Base-by-base conservation (phyloP, 2,797 vertebrate genomes). In the Morus bassanus region DNA sequence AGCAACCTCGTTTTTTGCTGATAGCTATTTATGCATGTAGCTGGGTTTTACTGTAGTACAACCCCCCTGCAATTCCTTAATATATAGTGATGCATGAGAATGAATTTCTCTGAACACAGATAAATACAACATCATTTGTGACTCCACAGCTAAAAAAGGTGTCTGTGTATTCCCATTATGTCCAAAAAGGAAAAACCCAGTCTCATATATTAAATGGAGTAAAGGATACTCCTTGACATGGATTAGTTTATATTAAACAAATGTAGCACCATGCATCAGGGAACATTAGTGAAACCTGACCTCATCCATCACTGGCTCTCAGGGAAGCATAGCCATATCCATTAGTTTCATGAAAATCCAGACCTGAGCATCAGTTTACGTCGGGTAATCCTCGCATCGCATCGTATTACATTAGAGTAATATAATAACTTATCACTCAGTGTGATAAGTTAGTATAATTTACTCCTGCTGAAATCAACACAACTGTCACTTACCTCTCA, bases 161-260 rank as follows among this genome's bases (percentile, higher is more conserved):
- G 14, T 33, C 77, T 73, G 10, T 53, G 11, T 27, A 50, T 86
- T 91, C 23, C 27, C 35, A 23, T 60, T 53, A 54, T 60, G 48
- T 70, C 43, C 70, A 67, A 60, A 91, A 91, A 85, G 13, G 28
- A 69, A 91, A 91, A 87, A n/a, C 6, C 3, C 15, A 37, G 33
- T 63, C 67, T 77, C 48, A 25, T 74, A 37, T 74, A 89, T 92
- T 91, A 89, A 74, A 77, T 0, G 2, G 45, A 95, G 83, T 79
- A 88, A 96, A 95, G 83, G 93, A 74, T 74, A 68, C 35, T 85
- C 48, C 74, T 67, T 87, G 91, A 87, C 91, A 92, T 50, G 56
- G 63, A 94, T 89, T 93, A 91, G 83, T 95, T 94, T 96, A 87
- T 92, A 84, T 83, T 91, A 89, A 94, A 85, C 80, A 93, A 90